phyloP scores from a whole-genome alignment of 2,113 vertebrate species.

The Casuarius casuarius region DNA sequence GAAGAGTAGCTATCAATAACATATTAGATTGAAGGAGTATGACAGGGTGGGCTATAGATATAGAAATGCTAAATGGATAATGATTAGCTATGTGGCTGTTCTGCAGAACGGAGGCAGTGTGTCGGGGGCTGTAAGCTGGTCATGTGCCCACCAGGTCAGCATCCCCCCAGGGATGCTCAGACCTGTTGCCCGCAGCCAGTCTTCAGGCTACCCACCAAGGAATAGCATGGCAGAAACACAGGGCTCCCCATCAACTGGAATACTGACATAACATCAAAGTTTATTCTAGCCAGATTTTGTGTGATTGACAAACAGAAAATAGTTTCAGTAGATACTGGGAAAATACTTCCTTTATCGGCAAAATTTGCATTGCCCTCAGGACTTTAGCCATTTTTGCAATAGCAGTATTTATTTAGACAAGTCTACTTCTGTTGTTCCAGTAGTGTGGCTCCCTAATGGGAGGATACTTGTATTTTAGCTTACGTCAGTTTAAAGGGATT shows the following conservation, averaged over 20 bases:
- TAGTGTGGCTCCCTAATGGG: neutral
- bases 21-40: neutral
- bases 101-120: neutral
- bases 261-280: neutral
- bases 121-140: neutral
- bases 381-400: neutral
- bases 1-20: neutral
- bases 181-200: neutral
- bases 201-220: neutral
- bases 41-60: neutral
- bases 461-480: neutral
- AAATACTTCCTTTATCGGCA: neutral
- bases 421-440: neutral
- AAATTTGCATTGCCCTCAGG: neutral
- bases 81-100: neutral
- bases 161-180: neutral
- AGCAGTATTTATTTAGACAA: neutral
- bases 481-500: neutral
- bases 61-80: neutral
- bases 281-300: neutral
- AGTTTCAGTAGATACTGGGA: neutral
- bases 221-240: neutral
- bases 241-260: neutral
- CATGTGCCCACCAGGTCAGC: neutral
- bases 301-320: neutral